Evolutionary conservation across 2,888 invertebrate genomes (phyloP).

Genomic region (Drosophila glabriapex): DNA sequence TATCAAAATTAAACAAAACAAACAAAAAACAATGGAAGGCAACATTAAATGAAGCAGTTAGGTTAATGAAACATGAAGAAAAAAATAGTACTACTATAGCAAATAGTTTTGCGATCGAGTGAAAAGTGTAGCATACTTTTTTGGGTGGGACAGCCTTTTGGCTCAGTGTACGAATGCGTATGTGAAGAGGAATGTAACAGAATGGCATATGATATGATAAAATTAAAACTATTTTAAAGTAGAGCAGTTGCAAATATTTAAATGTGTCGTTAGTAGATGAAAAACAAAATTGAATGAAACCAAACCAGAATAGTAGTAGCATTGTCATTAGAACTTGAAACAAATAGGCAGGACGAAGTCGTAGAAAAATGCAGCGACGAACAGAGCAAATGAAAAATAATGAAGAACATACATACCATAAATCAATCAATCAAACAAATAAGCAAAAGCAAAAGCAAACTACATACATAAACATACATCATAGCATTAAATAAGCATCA

Average conservation of each 20-base stretch:
- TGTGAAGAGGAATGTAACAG: conserved; percentile 43
- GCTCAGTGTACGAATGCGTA: conserved; percentile 41
- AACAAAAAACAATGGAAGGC: conserved; percentile 11
- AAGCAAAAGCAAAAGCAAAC: conserved; percentile 49
- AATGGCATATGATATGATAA: conserved; percentile 47
- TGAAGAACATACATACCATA: conserved; percentile 67
- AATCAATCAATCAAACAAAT: conserved; percentile 71
- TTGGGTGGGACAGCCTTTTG: conserved; percentile 66
- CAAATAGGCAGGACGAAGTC: conserved; percentile 32
- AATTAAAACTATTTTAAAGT: conserved; percentile 76
- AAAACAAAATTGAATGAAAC: conserved; percentile 31
- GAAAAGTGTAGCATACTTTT: conserved; percentile 66
- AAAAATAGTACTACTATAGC: conserved; percentile 42
- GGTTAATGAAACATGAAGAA: conserved; percentile 57
- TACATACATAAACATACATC: conserved; percentile 54
- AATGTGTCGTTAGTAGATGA: conserved; percentile 78
- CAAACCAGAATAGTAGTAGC: conserved; percentile 71
- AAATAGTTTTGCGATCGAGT: conserved; percentile 57
- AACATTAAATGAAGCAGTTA: conserved; percentile 48
- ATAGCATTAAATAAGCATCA: conserved; percentile 67
- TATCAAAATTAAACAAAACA: conserved; percentile 61
- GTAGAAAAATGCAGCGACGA: conserved; percentile 1
- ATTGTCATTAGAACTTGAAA: conserved; percentile 69
- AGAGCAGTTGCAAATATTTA: conserved; percentile 81
- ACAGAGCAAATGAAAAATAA: conserved; percentile 12